Conservation (phyloP, 2,888 invertebrate species). For the Theodoxus fluviatilis region DNA sequence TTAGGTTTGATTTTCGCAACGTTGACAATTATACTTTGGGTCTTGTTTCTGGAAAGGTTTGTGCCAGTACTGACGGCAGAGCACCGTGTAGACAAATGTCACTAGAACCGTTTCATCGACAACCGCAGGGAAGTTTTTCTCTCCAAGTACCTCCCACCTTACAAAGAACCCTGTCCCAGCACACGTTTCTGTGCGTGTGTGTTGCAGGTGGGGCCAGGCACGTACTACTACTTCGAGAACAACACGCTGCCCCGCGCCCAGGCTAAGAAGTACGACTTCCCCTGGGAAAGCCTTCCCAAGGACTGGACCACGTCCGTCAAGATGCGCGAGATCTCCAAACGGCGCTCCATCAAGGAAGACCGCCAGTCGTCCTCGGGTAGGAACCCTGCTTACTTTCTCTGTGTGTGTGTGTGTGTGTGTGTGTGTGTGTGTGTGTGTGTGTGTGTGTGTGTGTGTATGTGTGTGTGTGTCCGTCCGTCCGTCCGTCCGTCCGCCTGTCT, state of each 20-base stretch:
- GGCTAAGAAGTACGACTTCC: constrained; percentile 52
- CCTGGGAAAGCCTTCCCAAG: constrained; percentile 58
- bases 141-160: too few relatives aligned
- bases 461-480: too few relatives aligned
- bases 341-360: constrained; percentile 52
- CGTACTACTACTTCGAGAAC: constrained; percentile 53
- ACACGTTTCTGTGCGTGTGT: too few relatives aligned
- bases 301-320: constrained; percentile 60
- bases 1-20: too few relatives aligned
- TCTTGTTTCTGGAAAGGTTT: too few relatives aligned
- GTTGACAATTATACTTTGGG: too few relatives aligned
- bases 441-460: not conserved
- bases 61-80: too few relatives aligned
- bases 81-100: too few relatives aligned
- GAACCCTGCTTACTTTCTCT: constrained; percentile 6
- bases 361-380: constrained; percentile 61
- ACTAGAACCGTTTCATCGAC: too few relatives aligned
- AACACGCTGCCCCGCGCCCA: constrained; percentile 52
- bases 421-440: not conserved
- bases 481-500: too few relatives aligned
- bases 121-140: too few relatives aligned
- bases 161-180: too few relatives aligned
- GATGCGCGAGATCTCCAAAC: constrained; percentile 54
- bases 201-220: constrained; percentile 46
- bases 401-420: not conserved